Conservation (phyloP, 2,888 invertebrate genomes). For the Chloroclysta siterata region DNA sequence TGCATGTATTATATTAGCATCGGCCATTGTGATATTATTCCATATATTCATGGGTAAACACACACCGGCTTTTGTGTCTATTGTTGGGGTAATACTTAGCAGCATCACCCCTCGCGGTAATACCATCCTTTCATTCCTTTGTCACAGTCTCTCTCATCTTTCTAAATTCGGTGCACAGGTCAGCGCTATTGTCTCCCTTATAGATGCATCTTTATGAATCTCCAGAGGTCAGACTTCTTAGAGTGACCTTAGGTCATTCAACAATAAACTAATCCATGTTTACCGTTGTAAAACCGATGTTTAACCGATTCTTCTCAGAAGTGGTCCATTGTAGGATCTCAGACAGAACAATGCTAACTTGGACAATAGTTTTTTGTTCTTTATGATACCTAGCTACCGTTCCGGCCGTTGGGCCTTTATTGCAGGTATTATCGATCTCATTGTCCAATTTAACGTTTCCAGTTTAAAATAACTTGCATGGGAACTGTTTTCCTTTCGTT, state of each 20-base stretch:
- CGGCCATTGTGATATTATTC: conserved; percentile 74
- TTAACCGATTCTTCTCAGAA: conserved; percentile 56
- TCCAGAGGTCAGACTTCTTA: conserved; percentile 69
- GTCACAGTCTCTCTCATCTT: conserved; percentile 57
- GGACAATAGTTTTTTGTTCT: conserved; percentile 74
- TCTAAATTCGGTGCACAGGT: conserved; percentile 29
- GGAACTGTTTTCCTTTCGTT: conserved; percentile 57
- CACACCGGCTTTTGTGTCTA: conserved; percentile 78
- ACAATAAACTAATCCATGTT: conserved; percentile 73
- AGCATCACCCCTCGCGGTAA: conserved; percentile 78
- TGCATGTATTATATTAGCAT: conserved; percentile 71
- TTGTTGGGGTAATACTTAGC: conserved; percentile 81
- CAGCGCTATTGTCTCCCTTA: conserved; percentile 23
- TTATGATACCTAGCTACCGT: conserved; percentile 78
- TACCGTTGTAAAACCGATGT: conserved; percentile 69
- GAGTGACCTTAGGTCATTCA: conserved; percentile 75
- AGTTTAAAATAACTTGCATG: conserved; percentile 75
- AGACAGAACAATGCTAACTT: conserved; percentile 61
- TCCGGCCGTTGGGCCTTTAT: conserved; percentile 74
- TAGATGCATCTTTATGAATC: conserved; percentile 34
- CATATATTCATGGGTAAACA: conserved; percentile 83
- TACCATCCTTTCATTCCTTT: conserved; percentile 70
- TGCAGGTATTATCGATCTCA: conserved; percentile 77
- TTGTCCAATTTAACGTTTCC: conserved; percentile 75
- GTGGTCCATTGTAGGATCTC: conserved; percentile 61